Evolutionary conservation across 2,797 vertebrate genomes (phyloP).

Genomic region (Amblyraja radiata): DNA sequence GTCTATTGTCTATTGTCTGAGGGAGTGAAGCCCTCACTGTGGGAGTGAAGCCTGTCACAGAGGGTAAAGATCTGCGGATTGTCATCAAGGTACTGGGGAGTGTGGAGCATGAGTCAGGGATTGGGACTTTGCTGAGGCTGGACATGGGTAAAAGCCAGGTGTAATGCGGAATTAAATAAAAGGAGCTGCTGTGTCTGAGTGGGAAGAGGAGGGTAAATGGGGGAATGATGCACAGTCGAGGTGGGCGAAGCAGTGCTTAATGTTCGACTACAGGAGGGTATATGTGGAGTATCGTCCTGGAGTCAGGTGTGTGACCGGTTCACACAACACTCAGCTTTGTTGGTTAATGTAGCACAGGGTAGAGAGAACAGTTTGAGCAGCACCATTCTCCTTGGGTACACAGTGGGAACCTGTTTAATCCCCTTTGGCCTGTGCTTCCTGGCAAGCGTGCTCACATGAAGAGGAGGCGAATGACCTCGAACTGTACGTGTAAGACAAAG

Average conservation of each 20-base stretch:
- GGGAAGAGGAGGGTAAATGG: not conserved
- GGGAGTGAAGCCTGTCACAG: too few species aligned
- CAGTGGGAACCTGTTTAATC: conserved; percentile 5
- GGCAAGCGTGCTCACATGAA: not conserved
- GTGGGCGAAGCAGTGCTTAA: not conserved
- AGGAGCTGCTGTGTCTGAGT: too few species aligned
- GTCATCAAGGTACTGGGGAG: too few species aligned
- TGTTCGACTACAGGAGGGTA: not conserved
- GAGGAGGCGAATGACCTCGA: not conserved
- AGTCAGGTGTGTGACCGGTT: not conserved
- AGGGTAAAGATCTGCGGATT: too few species aligned
- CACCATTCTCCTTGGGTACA: not conserved
- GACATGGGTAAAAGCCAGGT: not conserved
- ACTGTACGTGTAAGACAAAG: not conserved
- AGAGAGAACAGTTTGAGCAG: not conserved
- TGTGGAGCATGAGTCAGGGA: not conserved
- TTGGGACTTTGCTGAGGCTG: not conserved
- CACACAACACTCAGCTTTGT: not conserved
- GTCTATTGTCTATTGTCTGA: too few species aligned
- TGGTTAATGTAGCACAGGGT: not conserved
- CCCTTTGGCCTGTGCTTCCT: not conserved
- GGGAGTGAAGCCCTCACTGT: not conserved
- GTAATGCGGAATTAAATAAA: not conserved
- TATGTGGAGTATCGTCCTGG: not conserved
- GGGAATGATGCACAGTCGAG: not conserved